Percentiles rank a stretch among this genome's conserved stretches.
Evolutionary conservation across 2,888 invertebrate genomes (phyloP).

Genomic region (Cactoblastis cactorum): DNA sequence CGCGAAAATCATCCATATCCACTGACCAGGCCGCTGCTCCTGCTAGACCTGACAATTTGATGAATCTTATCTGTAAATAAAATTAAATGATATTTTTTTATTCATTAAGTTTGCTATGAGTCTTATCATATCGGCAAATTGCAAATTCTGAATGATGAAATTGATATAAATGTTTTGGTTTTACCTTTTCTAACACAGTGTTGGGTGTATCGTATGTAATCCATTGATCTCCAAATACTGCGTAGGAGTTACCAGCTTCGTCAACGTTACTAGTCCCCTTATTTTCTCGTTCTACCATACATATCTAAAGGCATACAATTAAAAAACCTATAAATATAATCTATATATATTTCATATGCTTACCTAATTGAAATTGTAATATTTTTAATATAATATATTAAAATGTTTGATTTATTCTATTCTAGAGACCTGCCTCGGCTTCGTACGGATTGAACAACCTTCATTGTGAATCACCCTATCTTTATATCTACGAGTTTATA

Average conservation of each 20-base stretch:
- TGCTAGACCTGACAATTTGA: slow-evolving; percentile 81
- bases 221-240: slow-evolving; percentile 87
- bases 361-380: no score
- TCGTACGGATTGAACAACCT: no score
- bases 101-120: not conserved
- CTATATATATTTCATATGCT: no score
- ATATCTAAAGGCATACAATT: no score
- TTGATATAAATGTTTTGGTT: not conserved
- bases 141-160: no score
- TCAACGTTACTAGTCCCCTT: slow-evolving; percentile 77
- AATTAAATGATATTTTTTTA: not conserved
- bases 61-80: slow-evolving; percentile 78
- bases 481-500: no score
- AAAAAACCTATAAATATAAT: no score
- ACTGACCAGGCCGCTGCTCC: slow-evolving; percentile 86
- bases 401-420: no score
- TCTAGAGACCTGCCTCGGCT: no score
- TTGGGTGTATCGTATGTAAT: slow-evolving; percentile 86
- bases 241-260: slow-evolving; percentile 82
- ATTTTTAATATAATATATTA: no score
- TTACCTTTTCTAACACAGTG: slow-evolving; percentile 83
- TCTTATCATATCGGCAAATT: no score
- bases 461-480: no score
- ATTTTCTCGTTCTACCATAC: slow-evolving; percentile 78
- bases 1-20: slow-evolving; percentile 89